Conservation (phyloP, 1,140 invertebrate species). For the Musca domestica region DNA sequence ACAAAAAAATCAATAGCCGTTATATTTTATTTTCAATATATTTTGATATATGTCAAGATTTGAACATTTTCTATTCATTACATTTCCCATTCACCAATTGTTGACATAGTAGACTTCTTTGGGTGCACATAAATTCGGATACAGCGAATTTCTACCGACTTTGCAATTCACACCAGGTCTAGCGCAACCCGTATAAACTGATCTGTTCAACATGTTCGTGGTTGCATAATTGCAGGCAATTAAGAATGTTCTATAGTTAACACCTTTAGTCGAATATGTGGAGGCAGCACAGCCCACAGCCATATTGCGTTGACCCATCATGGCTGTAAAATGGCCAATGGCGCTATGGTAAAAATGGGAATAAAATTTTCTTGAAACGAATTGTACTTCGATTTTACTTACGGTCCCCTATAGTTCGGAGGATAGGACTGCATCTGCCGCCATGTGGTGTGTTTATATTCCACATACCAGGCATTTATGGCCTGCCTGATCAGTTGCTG, state of each 20-base stretch:
- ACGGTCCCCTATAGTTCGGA: not conserved
- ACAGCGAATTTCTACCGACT: constrained; percentile 35
- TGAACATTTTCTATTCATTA: no score
- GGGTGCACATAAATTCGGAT: constrained; percentile 33
- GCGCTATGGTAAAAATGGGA: no score
- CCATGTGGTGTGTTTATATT: not conserved
- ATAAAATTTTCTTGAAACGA: no score
- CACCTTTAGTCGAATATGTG: constrained; percentile 33
- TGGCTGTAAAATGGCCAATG: constrained; percentile 43
- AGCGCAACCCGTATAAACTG: constrained; percentile 28
- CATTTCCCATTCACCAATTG: not conserved
- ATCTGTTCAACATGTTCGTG: constrained; percentile 39
- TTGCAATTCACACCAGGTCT: constrained; percentile 33
- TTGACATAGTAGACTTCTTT: constrained; percentile 29
- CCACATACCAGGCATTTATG: constrained; percentile 13
- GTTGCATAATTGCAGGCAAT: constrained; percentile 45
- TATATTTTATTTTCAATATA: no score
- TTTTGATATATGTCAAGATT: no score
- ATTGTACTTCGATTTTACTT: not conserved
- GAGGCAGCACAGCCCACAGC: constrained; percentile 38
- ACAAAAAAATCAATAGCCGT: no score
- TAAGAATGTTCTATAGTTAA: constrained; percentile 32
- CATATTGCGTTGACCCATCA: constrained; percentile 41
- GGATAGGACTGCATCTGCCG: constrained; percentile 1
- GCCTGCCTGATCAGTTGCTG: no score